Conservation (phyloP, 64 coral and sea anemone species). For the Dendrophyllia cribrosa region DNA sequence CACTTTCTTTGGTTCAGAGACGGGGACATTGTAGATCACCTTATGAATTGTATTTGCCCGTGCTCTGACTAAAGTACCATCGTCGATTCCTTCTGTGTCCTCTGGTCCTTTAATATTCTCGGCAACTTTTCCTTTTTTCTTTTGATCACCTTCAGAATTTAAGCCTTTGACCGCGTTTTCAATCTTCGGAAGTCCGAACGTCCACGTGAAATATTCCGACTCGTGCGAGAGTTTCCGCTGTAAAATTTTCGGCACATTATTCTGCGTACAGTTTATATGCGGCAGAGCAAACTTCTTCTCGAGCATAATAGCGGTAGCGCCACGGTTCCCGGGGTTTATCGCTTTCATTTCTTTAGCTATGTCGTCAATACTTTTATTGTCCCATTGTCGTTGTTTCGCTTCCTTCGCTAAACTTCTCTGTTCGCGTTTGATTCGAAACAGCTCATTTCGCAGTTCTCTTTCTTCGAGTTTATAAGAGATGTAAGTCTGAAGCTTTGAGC, state of each 20-base stretch:
- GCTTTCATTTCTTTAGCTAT: constrained; percentile 74
- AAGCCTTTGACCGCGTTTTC: constrained; percentile 16
- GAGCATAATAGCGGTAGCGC: constrained; percentile 46
- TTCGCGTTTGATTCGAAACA: constrained; percentile 70
- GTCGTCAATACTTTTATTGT: constrained; percentile 79
- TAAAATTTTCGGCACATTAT: constrained; percentile 78
- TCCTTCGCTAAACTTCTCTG: constrained; percentile 71
- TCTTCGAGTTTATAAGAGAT: constrained; percentile 83
- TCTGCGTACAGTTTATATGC: constrained; percentile 77
- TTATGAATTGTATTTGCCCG: constrained; percentile 13
- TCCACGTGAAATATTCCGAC: constrained; percentile 92
- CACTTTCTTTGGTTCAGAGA: neutral
- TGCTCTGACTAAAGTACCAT: neutral
- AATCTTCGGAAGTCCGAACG: constrained; percentile 67
- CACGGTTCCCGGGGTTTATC: constrained; percentile 29
- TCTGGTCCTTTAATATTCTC: neutral
- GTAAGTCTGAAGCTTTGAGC: constrained; percentile 64
- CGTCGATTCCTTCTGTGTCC: neutral
- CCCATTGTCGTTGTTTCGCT: constrained; percentile 46
- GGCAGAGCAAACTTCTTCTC: constrained; percentile 75
- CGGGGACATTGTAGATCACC: constrained; percentile 25
- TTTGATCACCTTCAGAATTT: neutral
- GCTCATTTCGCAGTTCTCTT: constrained; percentile 76
- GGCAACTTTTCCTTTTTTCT: constrained; percentile 11
- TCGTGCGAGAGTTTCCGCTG: constrained; percentile 73